Percentiles rank a stretch among this genome's conserved stretches.
These are phyloP conservation scores for Redunca redunca DNA, from an alignment of 2,113 vertebrate species.

Conservation along the genomic window DNA sequence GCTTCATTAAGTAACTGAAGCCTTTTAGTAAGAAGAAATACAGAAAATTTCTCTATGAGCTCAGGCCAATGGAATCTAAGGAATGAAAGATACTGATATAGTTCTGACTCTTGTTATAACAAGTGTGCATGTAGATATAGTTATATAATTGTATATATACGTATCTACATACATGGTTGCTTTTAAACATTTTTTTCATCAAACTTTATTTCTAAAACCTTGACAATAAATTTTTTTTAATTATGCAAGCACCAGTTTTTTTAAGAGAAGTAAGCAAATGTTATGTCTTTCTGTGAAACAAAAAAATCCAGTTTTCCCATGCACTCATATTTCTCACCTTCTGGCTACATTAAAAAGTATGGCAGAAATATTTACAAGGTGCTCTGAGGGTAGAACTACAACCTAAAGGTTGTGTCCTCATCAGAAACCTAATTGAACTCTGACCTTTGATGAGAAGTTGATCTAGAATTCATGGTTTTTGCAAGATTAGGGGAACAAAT, in stretches of 20 bases:
- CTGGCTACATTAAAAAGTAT: not conserved
- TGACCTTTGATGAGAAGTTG: conserved; percentile 52
- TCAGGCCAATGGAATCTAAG: conserved; percentile 30
- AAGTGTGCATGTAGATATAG: conserved; percentile 60
- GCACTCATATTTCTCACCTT: not conserved
- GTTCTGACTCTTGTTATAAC: conserved; percentile 28
- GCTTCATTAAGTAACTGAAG: conserved; percentile 61
- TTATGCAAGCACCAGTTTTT: conserved; percentile 41
- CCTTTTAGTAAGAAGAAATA: not conserved
- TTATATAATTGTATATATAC: conserved; percentile 63
- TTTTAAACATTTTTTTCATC: conserved; percentile 61
- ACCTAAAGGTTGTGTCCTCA: not conserved
- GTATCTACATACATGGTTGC: conserved; percentile 56
- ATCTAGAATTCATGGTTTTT: conserved; percentile 23
- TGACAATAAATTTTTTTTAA: conserved; percentile 57
- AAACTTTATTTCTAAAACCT: conserved; percentile 57
- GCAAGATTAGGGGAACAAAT: conserved; percentile 36
- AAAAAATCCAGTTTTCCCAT: not conserved
- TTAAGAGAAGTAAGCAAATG: conserved; percentile 28
- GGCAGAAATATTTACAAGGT: conserved; percentile 43
- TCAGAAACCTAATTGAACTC: conserved; percentile 57
- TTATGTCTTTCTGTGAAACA: conserved; percentile 33
- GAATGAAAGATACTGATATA: not conserved
- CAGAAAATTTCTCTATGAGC: not conserved
- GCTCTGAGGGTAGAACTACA: not conserved